Evolutionary conservation across 2,113 vertebrate species (phyloP).

Genomic region (Irena cyanogastra): DNA sequence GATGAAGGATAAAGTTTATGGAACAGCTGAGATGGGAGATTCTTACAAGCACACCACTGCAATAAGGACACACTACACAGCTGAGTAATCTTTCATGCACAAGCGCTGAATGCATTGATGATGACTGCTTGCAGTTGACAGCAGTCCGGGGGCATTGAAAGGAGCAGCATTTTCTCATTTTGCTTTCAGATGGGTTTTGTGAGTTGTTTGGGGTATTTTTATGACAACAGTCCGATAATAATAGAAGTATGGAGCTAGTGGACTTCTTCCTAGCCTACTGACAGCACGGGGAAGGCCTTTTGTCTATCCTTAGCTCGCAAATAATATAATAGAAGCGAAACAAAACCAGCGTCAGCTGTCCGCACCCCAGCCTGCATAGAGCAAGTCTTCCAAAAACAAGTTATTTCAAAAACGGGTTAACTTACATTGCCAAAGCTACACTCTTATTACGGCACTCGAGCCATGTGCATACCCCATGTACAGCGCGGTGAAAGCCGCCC

Average conservation of each 20-base stretch:
- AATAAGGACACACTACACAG: fast-evolving
- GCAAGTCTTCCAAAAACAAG: fast-evolving
- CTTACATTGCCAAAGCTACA: fast-evolving
- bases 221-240: background rate
- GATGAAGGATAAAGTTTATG: background rate
- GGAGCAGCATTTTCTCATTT: background rate
- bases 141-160: background rate
- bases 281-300: background rate
- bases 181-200: background rate
- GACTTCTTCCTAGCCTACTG: fast-evolving
- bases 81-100: background rate
- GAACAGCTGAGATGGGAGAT: background rate
- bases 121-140: background rate
- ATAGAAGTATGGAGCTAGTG: fast-evolving
- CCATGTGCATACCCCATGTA: fast-evolving
- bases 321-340: background rate
- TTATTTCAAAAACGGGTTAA: background rate
- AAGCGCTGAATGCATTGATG: background rate
- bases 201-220: background rate
- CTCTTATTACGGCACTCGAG: background rate
- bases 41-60: background rate
- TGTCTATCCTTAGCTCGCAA: background rate
- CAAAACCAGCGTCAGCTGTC: fast-evolving
- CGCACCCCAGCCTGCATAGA: fast-evolving
- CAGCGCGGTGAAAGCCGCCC: background rate